Conservation (phyloP, 2,113 vertebrate species). For the Dascyllus trimaculatus region DNA sequence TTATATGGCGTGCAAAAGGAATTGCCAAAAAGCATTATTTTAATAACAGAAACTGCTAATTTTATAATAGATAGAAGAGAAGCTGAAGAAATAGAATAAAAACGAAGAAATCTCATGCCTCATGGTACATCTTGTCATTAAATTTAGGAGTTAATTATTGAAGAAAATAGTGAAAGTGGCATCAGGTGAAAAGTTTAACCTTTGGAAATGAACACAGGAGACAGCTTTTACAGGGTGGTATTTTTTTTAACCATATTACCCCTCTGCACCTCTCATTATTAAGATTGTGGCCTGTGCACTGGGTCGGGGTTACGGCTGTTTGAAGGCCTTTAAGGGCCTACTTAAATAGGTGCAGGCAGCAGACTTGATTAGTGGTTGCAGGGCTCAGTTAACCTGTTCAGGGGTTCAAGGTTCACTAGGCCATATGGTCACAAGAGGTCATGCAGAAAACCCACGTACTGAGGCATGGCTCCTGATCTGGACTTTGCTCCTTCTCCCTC, state of each 20-base stretch:
- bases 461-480: slow-evolving; percentile 93
- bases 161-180: background rate
- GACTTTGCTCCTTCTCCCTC: slow-evolving; percentile 90
- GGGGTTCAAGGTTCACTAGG: slow-evolving; percentile 44
- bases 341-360: slow-evolving; percentile 51
- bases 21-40: background rate
- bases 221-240: background rate
- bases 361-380: slow-evolving; percentile 41
- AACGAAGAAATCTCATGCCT: too few relatives aligned
- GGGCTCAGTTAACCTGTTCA: slow-evolving; percentile 56
- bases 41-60: background rate
- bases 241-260: slow-evolving; percentile 37
- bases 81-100: too few relatives aligned
- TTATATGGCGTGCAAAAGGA: background rate
- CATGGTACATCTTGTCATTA: too few relatives aligned
- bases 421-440: slow-evolving; percentile 34
- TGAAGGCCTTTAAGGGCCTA: slow-evolving; percentile 33
- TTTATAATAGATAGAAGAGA: too few relatives aligned
- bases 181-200: background rate
- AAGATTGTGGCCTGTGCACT: slow-evolving; percentile 14
- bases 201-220: slow-evolving; percentile 12
- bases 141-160: background rate
- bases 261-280: slow-evolving; percentile 33
- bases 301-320: slow-evolving; percentile 36
- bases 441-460: slow-evolving; percentile 87